These are phyloP conservation scores for Liasis olivaceus DNA, from an alignment of 2,797 vertebrate genomes.

Conservation along the genomic window DNA sequence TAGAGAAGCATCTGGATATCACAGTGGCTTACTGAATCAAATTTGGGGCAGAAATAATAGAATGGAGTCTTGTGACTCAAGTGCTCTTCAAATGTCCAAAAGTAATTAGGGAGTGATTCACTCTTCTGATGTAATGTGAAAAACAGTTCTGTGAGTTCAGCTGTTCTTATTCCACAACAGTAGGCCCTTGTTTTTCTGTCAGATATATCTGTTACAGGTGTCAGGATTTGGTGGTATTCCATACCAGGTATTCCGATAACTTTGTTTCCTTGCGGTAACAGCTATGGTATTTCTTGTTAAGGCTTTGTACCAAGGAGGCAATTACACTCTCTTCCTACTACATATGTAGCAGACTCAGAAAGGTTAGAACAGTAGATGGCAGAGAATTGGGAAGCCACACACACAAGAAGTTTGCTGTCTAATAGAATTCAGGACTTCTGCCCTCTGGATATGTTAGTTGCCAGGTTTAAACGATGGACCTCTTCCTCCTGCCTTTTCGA, in stretches of 20 bases:
- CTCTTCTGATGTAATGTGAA: neutral
- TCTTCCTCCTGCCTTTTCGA: neutral
- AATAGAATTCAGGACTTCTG: neutral
- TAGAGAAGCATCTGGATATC: neutral
- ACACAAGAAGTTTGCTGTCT: neutral
- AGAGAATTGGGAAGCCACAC: neutral
- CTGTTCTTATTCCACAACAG: neutral
- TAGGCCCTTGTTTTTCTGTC: neutral
- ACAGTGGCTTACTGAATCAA: neutral
- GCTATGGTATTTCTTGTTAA: neutral
- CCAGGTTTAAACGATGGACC: neutral
- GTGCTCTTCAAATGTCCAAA: neutral
- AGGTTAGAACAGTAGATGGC: neutral
- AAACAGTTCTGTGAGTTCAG: neutral
- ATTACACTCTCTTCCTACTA: neutral
- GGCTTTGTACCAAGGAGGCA: neutral
- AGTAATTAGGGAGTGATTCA: neutral
- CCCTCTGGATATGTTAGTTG: neutral
- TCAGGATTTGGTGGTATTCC: neutral
- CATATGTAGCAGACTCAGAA: neutral
- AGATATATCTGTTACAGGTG: neutral
- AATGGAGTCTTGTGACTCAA: neutral
- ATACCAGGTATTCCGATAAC: neutral
- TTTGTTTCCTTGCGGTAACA: neutral
- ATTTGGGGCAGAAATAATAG: neutral